phyloP scores from a whole-genome alignment of 2,888 invertebrate genomes.

The Luperina nickerlii region DNA sequence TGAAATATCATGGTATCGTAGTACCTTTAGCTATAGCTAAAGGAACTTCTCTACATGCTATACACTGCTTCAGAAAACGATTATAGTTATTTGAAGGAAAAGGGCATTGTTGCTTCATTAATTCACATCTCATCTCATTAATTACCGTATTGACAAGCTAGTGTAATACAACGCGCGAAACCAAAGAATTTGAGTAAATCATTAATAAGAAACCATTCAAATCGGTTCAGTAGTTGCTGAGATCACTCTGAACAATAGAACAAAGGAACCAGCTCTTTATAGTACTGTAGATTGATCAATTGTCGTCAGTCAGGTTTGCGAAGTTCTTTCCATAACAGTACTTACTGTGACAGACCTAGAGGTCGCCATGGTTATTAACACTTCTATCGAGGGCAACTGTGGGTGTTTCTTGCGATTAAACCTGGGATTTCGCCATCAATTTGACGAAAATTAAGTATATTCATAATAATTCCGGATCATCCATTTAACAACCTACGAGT shows the following conservation, averaged over 20 bases:
- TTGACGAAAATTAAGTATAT: constrained; percentile 2
- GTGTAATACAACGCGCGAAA: constrained; percentile 15
- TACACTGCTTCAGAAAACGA: constrained; percentile 10
- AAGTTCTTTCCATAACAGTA: constrained; percentile 62
- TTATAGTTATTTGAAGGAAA: constrained; percentile 1
- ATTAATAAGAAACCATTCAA: constrained; percentile 49
- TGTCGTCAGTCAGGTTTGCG: constrained; percentile 63
- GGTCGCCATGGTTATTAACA: constrained; percentile 48
- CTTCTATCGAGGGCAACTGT: constrained; percentile 38
- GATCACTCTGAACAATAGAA: constrained; percentile 65
- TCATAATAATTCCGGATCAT: not conserved
- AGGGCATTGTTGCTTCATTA: constrained; percentile 9
- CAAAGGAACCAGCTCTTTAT: constrained; percentile 63
- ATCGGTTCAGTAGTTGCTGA: constrained; percentile 57
- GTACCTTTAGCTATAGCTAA: constrained; percentile 3
- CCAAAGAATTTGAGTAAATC: constrained; percentile 43
- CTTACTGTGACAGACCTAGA: constrained; percentile 37
- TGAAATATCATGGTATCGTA: constrained; percentile 21
- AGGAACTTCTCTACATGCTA: constrained; percentile 8
- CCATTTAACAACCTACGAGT: not conserved
- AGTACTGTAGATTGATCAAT: constrained; percentile 63
- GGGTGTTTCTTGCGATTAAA: constrained; percentile 28
- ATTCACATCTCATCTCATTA: constrained; percentile 15
- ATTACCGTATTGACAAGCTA: constrained; percentile 33
- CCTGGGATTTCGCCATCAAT: constrained; percentile 14